Evolutionary conservation across 92 coral and sea anemone genomes (phyloP).

Genomic region (Porites lobata): DNA sequence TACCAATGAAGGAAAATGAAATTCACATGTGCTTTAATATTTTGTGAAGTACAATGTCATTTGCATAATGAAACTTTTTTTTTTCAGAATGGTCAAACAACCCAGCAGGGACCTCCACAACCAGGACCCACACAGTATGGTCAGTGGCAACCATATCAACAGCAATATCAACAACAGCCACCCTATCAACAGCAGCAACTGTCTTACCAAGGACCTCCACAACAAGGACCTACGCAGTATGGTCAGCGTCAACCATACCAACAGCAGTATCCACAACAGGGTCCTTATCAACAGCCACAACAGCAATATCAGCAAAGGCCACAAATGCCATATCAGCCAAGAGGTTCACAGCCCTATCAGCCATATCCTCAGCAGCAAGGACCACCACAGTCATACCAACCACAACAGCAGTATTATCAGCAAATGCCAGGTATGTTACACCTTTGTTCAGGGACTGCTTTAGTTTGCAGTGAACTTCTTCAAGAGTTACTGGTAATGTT

Average conservation of each 20-base stretch:
- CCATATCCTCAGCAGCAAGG: conserved; percentile 35
- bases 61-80: not conserved
- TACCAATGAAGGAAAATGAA: not conserved
- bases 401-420: conserved; percentile 33
- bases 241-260: conserved; percentile 52
- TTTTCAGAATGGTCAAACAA: conserved; percentile 27
- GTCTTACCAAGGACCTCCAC: conserved; percentile 61
- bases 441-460: not conserved
- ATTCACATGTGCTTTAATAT: too few species aligned
- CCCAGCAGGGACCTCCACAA: conserved; percentile 62
- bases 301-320: conserved; percentile 29
- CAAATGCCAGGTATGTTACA: conserved; percentile 24
- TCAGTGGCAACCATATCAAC: conserved; percentile 3
- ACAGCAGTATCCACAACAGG: conserved; percentile 44
- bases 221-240: conserved; percentile 59
- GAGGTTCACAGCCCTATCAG: conserved; percentile 39
- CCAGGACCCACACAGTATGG: conserved; percentile 61
- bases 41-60: too few species aligned
- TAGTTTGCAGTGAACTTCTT: not conserved
- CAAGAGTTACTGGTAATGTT: too few species aligned
- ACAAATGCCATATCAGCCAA: conserved; percentile 20
- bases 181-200: conserved; percentile 7
- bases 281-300: conserved; percentile 18
- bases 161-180: not conserved
- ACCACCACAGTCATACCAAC: conserved; percentile 35